Percentiles rank a stretch among this genome's conserved stretches.
phyloP scores from a whole-genome alignment of 2,888 invertebrate genomes.

The Malacosoma neustria region DNA sequence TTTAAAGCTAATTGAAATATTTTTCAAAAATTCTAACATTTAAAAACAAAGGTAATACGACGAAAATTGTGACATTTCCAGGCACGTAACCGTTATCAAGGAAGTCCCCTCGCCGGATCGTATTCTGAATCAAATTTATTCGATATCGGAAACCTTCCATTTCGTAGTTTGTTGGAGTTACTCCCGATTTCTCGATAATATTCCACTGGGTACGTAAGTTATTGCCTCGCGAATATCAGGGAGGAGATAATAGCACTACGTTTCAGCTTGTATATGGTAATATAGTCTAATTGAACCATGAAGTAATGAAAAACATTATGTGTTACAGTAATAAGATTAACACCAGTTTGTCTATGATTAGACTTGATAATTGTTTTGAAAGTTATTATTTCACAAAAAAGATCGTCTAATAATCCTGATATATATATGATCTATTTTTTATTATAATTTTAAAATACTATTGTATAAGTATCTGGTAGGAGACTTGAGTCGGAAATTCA shows the following conservation, averaged over 20 bases:
- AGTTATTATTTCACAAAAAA: too few species aligned
- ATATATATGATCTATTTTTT: too few species aligned
- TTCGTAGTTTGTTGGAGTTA: not conserved
- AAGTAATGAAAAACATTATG: too few species aligned
- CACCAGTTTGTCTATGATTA: too few species aligned
- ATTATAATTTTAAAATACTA: too few species aligned
- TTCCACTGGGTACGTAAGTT: not conserved
- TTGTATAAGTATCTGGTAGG: too few species aligned
- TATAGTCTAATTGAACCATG: not conserved
- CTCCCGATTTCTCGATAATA: not conserved
- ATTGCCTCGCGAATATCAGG: not conserved
- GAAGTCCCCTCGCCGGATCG: conserved; percentile 15
- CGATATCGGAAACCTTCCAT: conserved; percentile 14
- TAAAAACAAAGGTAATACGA: not conserved
- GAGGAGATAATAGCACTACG: not conserved
- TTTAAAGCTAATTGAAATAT: too few species aligned
- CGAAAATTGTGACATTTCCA: conserved; percentile 35
- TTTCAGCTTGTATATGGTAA: not conserved
- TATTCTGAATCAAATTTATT: conserved; percentile 23
- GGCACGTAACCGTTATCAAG: conserved; percentile 39
- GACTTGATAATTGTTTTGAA: too few species aligned
- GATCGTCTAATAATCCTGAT: too few species aligned
- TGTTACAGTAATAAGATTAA: too few species aligned
- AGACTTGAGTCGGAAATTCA: too few species aligned
- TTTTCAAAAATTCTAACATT: too few species aligned